A percentile compares a stretch with the other conserved stretches of the same genome.
These are phyloP conservation scores for Calameuta idolon DNA, from an alignment of 2,888 invertebrate species.

Conservation along the genomic window DNA sequence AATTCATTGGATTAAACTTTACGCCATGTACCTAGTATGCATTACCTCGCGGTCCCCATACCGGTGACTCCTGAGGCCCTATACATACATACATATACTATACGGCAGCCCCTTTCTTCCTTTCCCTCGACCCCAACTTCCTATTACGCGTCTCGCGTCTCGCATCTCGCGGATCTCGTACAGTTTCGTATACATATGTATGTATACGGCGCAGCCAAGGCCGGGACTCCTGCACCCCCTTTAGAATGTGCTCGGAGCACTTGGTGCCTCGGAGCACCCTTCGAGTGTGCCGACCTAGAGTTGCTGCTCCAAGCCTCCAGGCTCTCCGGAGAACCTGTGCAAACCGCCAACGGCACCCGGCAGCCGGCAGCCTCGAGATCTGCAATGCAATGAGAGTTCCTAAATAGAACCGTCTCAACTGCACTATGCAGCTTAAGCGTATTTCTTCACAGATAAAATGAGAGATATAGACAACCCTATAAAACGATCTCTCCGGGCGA, in stretches of 20 bases:
- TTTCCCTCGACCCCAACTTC: constrained; percentile 13
- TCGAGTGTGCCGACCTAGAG: not conserved
- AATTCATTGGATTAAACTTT: constrained; percentile 62
- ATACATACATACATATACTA: not conserved
- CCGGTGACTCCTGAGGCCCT: constrained; percentile 1
- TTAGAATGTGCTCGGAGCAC: not conserved
- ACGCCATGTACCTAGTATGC: constrained; percentile 49
- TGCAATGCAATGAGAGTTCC: constrained; percentile 13
- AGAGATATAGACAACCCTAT: not conserved
- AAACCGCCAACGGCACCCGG: not conserved
- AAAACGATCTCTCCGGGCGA: not conserved
- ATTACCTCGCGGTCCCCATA: constrained; percentile 35
- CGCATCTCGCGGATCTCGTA: constrained; percentile 35
- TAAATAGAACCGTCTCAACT: not conserved
- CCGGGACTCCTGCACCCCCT: not conserved
- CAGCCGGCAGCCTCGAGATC: constrained; percentile 9
- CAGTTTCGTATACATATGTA: constrained; percentile 30
- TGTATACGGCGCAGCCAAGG: not conserved
- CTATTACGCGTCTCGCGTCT: constrained; percentile 20
- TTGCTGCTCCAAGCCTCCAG: not conserved
- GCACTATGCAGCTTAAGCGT: not conserved
- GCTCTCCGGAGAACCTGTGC: not conserved
- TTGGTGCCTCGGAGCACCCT: not conserved
- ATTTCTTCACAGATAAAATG: not conserved
- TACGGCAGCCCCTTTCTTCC: constrained; percentile 1